Conservation (phyloP, 1,140 invertebrate genomes). For the Magallana ariakensis region DNA sequence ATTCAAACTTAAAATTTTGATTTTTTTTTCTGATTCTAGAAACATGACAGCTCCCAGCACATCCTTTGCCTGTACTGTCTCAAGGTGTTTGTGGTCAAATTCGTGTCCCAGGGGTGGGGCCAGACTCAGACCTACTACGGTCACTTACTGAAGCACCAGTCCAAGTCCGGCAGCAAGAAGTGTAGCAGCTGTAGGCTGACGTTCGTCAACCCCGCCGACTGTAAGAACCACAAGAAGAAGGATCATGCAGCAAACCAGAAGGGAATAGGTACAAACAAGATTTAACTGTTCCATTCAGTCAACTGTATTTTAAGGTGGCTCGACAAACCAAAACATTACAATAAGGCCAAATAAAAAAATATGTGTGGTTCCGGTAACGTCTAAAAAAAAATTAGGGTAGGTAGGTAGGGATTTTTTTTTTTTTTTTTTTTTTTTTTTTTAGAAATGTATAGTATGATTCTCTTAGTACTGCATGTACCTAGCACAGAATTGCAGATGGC, state of each 20-base stretch:
- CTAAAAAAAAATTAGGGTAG: too few species aligned
- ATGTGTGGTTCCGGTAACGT: too few species aligned
- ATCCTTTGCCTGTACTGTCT: constrained; percentile 78
- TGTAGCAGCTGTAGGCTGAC: constrained; percentile 74
- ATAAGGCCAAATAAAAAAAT: too few species aligned
- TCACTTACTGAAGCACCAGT: constrained; percentile 76
- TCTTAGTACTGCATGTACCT: too few species aligned
- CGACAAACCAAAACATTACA: too few species aligned
- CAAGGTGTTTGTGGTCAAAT: constrained; percentile 73
- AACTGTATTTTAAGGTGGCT: too few species aligned
- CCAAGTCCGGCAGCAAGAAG: constrained; percentile 71
- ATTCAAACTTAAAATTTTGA: too few species aligned
- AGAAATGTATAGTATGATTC: too few species aligned
- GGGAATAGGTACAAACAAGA: constrained; percentile 48
- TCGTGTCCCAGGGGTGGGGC: constrained; percentile 76
- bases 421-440: too few species aligned
- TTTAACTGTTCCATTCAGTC: too few species aligned
- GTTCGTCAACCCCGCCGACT: constrained; percentile 73
- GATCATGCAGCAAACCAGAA: constrained; percentile 73
- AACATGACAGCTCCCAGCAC: constrained; percentile 75
- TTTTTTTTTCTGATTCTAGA: constrained; percentile 64
- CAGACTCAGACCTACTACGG: constrained; percentile 77
- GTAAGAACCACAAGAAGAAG: constrained; percentile 72
- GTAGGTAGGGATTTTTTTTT: too few species aligned
- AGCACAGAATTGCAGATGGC: too few species aligned